These are phyloP conservation scores for Meloidogyne chitwoodi DNA, from an alignment of 1,140 invertebrate genomes.

Conservation along the genomic window DNA sequence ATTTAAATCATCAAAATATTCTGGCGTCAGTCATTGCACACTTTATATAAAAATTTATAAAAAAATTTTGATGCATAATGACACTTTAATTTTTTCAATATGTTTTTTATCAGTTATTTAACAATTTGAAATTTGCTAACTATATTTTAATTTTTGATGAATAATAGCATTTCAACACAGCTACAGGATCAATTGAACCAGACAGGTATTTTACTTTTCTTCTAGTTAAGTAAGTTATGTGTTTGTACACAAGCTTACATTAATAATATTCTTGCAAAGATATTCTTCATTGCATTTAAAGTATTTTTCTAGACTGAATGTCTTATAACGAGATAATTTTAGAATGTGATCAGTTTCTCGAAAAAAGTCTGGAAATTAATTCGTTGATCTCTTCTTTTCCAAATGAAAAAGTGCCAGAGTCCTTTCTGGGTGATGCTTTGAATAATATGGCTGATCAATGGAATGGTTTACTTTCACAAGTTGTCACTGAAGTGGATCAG, in stretches of 20 bases:
- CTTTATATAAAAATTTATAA: too few relatives aligned
- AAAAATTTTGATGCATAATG: too few relatives aligned
- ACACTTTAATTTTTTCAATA: too few relatives aligned
- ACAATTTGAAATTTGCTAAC: background rate
- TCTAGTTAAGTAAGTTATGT: too few relatives aligned
- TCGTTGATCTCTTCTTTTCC: slow-evolving; percentile 6
- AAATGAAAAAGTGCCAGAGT: slow-evolving; percentile 16
- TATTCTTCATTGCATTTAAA: too few relatives aligned
- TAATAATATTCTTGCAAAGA: too few relatives aligned
- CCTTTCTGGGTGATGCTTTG: slow-evolving; percentile 23
- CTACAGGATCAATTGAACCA: background rate
- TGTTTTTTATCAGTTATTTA: background rate
- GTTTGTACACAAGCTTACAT: too few relatives aligned
- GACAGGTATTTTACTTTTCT: background rate
- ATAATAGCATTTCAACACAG: background rate
- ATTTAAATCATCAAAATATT: too few relatives aligned
- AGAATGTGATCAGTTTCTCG: background rate
- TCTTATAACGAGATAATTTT: background rate
- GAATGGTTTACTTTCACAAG: slow-evolving; percentile 32
- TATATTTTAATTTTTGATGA: background rate
- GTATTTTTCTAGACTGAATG: too few relatives aligned
- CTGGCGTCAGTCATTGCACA: too few relatives aligned
- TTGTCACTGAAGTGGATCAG: slow-evolving; percentile 26
- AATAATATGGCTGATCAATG: slow-evolving; percentile 36
- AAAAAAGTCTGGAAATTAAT: background rate